Evolutionary conservation across 2,797 vertebrate species (phyloP), one percentile per base, ranked within the genome.

Genomic region (Paguma larvata): DNA sequence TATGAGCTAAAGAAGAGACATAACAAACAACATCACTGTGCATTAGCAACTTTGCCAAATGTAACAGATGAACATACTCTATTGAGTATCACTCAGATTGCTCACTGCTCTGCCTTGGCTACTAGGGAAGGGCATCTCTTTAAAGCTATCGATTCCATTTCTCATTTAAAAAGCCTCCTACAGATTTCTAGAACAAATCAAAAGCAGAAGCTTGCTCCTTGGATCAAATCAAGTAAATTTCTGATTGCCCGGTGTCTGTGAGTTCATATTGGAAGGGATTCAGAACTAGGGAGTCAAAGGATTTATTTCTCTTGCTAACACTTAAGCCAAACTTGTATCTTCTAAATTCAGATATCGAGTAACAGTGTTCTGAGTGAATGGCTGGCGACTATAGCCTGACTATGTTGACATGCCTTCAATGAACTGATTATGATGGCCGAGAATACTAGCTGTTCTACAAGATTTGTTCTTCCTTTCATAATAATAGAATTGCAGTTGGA

Each of bases 31-130:
- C 44, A 90, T 85, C 93, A 80, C 73, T 92, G 63, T 70, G 63
- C 59, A 23, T 72, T 41, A 70, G 44, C 59, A 88, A 82, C 56
- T n/a, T 94, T 98, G 89, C 92, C 96, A 97, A 97, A 46, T 93
- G 34, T 89, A 92, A 91, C 85, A 98, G 97, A 98, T 94, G 89
- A 97, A 85, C 72, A 82, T 78, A 41, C 11, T 97, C 6, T 88
- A 67, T 18, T 84, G 96, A 96, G 91, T 85, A 94, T 85, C 85
- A 34, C 34, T 96, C 82, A 70, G 97, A 94, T 67, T 97, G 91
- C 94, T 98, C 95, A 46, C 68, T 97, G 77, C 80, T 62, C 96
- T 97, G 95, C 95, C 88, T 75, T 77, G 34, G 38, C 15, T 59
- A 9, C 19, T 11, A 56, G 44, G 32, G 51, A 63, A 97, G 85